These are phyloP conservation scores for Fundulus diaphanus DNA, from an alignment of 2,797 vertebrate species.

Conservation along the genomic window DNA sequence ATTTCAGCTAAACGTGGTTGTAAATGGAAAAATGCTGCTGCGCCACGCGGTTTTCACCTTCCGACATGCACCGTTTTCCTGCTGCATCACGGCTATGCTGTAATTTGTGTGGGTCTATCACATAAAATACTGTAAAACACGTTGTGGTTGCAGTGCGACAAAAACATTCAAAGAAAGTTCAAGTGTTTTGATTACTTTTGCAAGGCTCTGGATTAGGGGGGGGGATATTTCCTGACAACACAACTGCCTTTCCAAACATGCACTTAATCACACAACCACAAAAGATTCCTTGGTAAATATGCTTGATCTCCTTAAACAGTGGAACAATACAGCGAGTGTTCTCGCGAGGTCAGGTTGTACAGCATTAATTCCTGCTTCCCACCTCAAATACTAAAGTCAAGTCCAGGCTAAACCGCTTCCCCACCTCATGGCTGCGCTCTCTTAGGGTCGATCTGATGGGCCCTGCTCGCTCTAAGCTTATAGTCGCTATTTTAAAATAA, in stretches of 20 bases:
- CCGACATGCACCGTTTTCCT: not conserved
- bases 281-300: conserved; percentile 1
- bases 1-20: not conserved
- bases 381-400: not conserved
- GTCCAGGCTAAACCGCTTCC: not conserved
- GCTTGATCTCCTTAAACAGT: conserved; percentile 11
- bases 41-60: not conserved
- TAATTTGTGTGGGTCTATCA: not conserved
- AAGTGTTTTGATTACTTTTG: not conserved
- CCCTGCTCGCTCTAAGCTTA: not conserved
- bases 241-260: not conserved
- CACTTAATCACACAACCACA: not conserved
- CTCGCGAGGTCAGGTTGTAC: not conserved
- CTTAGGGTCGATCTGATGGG: not conserved
- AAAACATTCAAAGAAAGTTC: not conserved
- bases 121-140: not conserved
- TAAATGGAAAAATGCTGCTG: not conserved
- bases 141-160: not conserved
- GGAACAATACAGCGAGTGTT: not conserved
- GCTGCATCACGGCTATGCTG: not conserved
- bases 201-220: not conserved
- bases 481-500: not conserved
- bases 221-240: not conserved
- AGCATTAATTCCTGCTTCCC: conserved; percentile 5
- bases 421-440: not conserved